These are phyloP conservation scores for Yponomeuta malinellus DNA, from an alignment of 2,888 invertebrate genomes.

Conservation along the genomic window DNA sequence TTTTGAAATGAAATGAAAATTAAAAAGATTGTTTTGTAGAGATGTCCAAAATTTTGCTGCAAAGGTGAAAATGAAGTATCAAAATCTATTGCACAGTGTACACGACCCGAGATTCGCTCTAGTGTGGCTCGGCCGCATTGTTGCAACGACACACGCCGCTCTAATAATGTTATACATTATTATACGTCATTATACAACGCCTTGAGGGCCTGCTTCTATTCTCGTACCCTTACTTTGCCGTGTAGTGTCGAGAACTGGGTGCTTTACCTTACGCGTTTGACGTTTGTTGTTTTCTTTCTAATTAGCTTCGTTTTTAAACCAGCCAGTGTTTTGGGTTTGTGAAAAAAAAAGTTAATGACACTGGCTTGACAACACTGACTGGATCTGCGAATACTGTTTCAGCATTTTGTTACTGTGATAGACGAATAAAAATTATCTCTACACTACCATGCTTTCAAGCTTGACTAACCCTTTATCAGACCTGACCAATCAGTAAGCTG, in stretches of 20 bases:
- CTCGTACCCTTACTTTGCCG: not conserved
- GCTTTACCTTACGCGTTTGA: not conserved
- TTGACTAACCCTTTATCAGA: not conserved
- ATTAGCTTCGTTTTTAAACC: not conserved
- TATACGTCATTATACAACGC: constrained; percentile 25
- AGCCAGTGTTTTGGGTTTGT: not conserved
- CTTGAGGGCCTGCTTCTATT: not conserved
- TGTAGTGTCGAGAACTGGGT: not conserved
- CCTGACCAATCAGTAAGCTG: constrained; percentile 35
- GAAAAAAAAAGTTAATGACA: not conserved
- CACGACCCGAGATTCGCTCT: constrained; percentile 52
- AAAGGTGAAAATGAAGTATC: constrained; percentile 33
- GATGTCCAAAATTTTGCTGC: not conserved
- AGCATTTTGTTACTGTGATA: not conserved
- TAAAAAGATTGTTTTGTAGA: too few relatives aligned
- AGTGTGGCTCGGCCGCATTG: constrained; percentile 50
- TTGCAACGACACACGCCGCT: constrained; percentile 44
- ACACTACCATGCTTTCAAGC: not conserved
- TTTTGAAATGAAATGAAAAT: too few relatives aligned
- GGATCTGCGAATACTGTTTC: not conserved
- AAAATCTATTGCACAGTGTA: constrained; percentile 29
- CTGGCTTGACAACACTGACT: too few relatives aligned
- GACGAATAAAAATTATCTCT: not conserved
- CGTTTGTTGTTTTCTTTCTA: not conserved
- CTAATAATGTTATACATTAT: constrained; percentile 41